Evolutionary conservation across 2,113 vertebrate species (phyloP).

Genomic region (Gallinago media): DNA sequence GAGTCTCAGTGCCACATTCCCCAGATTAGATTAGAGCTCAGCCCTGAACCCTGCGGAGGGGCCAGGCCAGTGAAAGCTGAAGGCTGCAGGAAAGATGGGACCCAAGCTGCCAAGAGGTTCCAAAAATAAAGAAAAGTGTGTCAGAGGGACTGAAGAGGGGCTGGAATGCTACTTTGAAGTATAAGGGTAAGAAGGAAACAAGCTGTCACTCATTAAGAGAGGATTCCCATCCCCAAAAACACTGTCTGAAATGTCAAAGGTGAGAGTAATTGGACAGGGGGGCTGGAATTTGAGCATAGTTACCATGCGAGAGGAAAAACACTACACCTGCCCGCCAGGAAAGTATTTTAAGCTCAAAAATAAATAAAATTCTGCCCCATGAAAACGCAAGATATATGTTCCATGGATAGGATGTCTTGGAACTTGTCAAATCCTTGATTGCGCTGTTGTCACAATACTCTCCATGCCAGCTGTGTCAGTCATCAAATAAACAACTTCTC

Average conservation of each 20-base stretch:
- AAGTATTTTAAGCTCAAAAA: constrained; percentile 54
- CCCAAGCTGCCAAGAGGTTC: constrained; percentile 27
- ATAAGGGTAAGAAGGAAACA: constrained; percentile 50
- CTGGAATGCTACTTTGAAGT: not conserved
- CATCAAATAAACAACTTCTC: constrained; percentile 21
- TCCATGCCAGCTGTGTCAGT: not conserved
- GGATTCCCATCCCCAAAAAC: constrained; percentile 55
- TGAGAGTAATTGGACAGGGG: constrained; percentile 30
- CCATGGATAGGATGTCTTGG: constrained; percentile 10
- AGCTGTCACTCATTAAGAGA: constrained; percentile 56
- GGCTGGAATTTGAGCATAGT: constrained; percentile 36
- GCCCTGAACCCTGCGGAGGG: not conserved
- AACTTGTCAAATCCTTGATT: not conserved
- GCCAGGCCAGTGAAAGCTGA: not conserved
- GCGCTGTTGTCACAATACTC: not conserved
- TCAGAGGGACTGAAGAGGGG: constrained; percentile 20
- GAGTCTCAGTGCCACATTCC: constrained; percentile 49
- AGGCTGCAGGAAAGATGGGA: constrained; percentile 32
- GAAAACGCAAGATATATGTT: not conserved
- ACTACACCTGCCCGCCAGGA: not conserved
- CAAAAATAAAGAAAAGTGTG: constrained; percentile 73
- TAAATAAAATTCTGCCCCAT: not conserved
- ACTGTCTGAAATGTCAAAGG: constrained; percentile 62
- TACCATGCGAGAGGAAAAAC: constrained; percentile 18
- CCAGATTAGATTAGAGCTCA: constrained; percentile 76